Evolutionary conservation across 2,113 vertebrate genomes (phyloP).

Genomic region (Dicerorhinus sumatrensis): DNA sequence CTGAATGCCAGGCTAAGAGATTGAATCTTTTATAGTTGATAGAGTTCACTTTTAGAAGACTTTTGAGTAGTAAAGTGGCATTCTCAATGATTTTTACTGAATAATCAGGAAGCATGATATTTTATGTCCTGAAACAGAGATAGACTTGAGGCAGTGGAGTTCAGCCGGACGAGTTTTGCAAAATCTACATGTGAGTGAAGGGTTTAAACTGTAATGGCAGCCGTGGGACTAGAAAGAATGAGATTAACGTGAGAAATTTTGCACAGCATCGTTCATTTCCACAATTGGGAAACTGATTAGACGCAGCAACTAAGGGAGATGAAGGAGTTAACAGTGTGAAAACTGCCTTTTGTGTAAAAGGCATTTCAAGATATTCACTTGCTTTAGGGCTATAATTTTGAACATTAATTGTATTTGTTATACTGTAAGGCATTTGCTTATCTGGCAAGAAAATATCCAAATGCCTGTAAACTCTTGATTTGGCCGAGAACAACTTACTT

Average conservation of each 20-base stretch:
- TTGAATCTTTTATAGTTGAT: neutral
- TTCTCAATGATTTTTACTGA: neutral
- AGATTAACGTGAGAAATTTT: neutral
- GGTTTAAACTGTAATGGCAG: neutral
- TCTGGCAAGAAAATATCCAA: slow-evolving; percentile 7
- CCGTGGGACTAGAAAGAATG: neutral
- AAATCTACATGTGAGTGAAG: neutral
- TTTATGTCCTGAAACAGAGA: neutral
- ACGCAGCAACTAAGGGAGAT: neutral
- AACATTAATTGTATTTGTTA: slow-evolving; percentile 56
- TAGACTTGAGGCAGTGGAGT: neutral
- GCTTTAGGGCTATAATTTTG: neutral
- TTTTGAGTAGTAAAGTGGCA: neutral
- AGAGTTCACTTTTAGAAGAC: neutral
- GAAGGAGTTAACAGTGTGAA: neutral
- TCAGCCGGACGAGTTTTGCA: neutral
- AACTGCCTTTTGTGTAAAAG: neutral
- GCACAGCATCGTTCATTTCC: neutral
- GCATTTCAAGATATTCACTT: neutral
- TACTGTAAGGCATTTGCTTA: neutral
- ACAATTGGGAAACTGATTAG: neutral
- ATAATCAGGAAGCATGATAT: neutral
- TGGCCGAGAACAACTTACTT: neutral
- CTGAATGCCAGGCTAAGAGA: neutral
- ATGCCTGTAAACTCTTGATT: slow-evolving; percentile 23